phyloP scores from a whole-genome alignment of 2,888 invertebrate genomes.

The Keiferia lycopersicella region DNA sequence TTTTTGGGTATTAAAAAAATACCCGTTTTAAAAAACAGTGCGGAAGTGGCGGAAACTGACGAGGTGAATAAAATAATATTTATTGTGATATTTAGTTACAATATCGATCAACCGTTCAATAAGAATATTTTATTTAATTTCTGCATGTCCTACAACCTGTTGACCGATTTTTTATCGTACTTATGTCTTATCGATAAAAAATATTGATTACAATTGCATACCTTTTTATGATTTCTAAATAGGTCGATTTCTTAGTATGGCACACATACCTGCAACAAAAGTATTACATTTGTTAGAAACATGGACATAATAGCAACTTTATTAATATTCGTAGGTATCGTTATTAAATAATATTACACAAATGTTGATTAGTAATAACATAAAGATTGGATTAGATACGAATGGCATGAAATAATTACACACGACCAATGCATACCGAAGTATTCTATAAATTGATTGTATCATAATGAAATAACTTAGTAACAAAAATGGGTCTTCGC shows the following conservation, averaged over 20 bases:
- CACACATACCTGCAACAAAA: slow-evolving; percentile 3
- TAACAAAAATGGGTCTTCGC: slow-evolving; percentile 52
- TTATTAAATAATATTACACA: neutral
- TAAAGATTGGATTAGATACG: neutral
- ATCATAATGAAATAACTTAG: slow-evolving; percentile 28
- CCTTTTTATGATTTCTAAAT: slow-evolving; percentile 4
- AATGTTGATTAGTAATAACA: neutral
- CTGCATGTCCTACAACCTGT: too few relatives aligned
- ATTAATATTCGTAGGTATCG: neutral
- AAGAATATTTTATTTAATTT: too few relatives aligned
- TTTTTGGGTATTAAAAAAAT: too few relatives aligned
- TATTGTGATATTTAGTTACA: too few relatives aligned
- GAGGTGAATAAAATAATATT: too few relatives aligned
- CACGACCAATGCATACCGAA: neutral
- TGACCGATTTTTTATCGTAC: too few relatives aligned
- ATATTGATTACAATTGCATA: neutral
- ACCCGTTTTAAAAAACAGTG: too few relatives aligned
- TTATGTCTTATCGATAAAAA: neutral
- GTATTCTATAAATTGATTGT: slow-evolving; percentile 39
- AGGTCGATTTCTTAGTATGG: neutral
- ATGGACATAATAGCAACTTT: neutral
- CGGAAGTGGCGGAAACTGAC: too few relatives aligned
- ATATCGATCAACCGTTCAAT: too few relatives aligned
- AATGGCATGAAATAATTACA: slow-evolving; percentile 7
- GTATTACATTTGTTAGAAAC: neutral